Evolutionary conservation across 35 echinoderm and acorn worm genomes (phyloP), one percentile per base, ranked within the genome.

Genomic region (Acanthaster planci): DNA sequence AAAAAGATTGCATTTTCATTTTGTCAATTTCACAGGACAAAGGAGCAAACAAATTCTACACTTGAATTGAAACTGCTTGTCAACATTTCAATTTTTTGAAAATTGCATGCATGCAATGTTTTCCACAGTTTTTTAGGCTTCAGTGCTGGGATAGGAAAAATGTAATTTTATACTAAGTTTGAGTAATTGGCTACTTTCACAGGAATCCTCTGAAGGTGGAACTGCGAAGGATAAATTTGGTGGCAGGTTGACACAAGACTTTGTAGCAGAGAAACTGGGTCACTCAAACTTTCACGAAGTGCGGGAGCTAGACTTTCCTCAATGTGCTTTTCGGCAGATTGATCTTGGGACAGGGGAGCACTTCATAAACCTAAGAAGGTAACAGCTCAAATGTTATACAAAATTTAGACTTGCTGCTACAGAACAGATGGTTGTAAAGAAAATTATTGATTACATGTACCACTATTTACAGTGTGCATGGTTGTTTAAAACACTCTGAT

Each of bases 291-390:
- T 98, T 51, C 87, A 94, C 76, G 95, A 98, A 58, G 90, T 98
- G 37, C 85, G 91, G 67, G 95, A 98, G 79, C 76, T 98, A 29
- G 95, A 98, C 81, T 93, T 98, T 77, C 95, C 95, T 50, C 84
- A 90, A 8, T 60, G 85, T 83, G 80, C 67, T 77, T 32, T 98
- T 39, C 76, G 95, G 72, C 85, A 90, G 23, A 91, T 93, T 5
- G 95, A 98, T 59, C 89, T 98, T 30, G 92, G 92, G 36, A 78
- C 76, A 5, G 95, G 95, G 35, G 95, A 98, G 67, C 95, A 98
- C 37, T 98, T 98, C 40, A 93, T 98, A 37, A 98, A 94, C 76
- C 87, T 98, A 37, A 85, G 95, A 82, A 98, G 95, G 95, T 98
- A 87, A 38, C 6, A 79, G 36, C 19, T 47, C 4, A 4, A 47